Conservation (phyloP, 1,140 invertebrate genomes). For the Micrasema minimum region DNA sequence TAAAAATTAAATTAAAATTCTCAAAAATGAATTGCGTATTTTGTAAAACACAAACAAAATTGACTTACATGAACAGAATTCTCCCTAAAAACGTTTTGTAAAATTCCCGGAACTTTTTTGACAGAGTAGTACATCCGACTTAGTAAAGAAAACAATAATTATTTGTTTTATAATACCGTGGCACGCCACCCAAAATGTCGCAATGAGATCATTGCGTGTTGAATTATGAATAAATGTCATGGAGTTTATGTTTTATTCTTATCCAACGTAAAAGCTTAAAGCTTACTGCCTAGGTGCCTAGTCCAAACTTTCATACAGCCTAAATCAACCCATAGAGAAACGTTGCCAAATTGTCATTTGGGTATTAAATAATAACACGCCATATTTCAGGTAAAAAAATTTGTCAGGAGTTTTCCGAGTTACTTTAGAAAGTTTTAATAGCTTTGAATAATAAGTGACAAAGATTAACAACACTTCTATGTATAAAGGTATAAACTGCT, state of each 20-base stretch:
- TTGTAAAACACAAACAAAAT: too few relatives aligned
- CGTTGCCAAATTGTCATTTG: slow-evolving; percentile 1
- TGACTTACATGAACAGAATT: too few relatives aligned
- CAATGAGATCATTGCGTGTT: slow-evolving; percentile 51
- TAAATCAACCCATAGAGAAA: neutral
- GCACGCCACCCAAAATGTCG: slow-evolving; percentile 49
- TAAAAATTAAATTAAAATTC: too few relatives aligned
- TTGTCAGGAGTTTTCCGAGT: neutral
- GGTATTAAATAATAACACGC: slow-evolving; percentile 1
- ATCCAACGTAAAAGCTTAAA: neutral
- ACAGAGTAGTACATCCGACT: too few relatives aligned
- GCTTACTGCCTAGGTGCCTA: neutral
- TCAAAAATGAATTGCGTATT: too few relatives aligned
- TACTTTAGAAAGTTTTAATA: slow-evolving; percentile 1
- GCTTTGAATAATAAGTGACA: slow-evolving; percentile 4
- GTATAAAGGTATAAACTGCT: too few relatives aligned
- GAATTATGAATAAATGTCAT: slow-evolving; percentile 45
- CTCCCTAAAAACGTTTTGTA: too few relatives aligned
- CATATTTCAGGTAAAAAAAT: slow-evolving; percentile 8
- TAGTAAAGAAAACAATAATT: neutral
- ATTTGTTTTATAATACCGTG: slow-evolving; percentile 19
- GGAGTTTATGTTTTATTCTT: slow-evolving; percentile 23
- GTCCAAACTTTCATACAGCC: neutral
- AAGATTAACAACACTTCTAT: slow-evolving; percentile 13
- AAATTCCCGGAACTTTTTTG: too few relatives aligned